Evolutionary conservation across 2,113 vertebrate genomes (phyloP).

Genomic region (Carettochelys insculpta): DNA sequence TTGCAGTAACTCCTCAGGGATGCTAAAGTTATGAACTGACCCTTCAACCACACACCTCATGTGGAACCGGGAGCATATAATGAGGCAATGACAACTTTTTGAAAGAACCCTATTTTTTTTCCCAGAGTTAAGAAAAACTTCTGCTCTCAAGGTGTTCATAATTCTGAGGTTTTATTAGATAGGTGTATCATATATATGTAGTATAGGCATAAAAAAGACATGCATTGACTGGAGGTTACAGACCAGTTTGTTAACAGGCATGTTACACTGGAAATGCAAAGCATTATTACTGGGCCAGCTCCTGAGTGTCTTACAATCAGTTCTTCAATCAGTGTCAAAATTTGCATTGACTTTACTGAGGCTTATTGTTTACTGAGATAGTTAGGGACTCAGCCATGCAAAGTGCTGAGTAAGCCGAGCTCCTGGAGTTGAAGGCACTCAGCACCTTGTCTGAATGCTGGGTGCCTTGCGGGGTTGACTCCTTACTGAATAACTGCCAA

Average conservation of each 20-base stretch:
- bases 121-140: no score
- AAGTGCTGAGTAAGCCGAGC: background rate
- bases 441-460: background rate
- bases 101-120: no score
- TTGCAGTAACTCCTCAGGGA: background rate
- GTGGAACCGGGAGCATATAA: no score
- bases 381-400: background rate
- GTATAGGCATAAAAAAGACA: background rate
- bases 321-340: background rate
- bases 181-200: background rate
- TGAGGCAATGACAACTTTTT: no score
- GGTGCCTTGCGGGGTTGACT: slow-evolving; percentile 24
- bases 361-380: background rate
- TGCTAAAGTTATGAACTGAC: no score
- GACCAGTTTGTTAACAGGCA: background rate
- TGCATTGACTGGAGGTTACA: background rate
- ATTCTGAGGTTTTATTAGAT: no score
- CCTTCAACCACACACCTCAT: no score
- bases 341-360: background rate
- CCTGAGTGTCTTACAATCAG: background rate
- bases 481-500: background rate
- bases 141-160: no score
- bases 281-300: accelerated
- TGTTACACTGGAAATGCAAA: background rate
- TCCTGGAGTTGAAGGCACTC: background rate